Evolutionary conservation across 2,113 vertebrate species (phyloP), one percentile per base, ranked within the genome.

Genomic region (Orcinus orca): DNA sequence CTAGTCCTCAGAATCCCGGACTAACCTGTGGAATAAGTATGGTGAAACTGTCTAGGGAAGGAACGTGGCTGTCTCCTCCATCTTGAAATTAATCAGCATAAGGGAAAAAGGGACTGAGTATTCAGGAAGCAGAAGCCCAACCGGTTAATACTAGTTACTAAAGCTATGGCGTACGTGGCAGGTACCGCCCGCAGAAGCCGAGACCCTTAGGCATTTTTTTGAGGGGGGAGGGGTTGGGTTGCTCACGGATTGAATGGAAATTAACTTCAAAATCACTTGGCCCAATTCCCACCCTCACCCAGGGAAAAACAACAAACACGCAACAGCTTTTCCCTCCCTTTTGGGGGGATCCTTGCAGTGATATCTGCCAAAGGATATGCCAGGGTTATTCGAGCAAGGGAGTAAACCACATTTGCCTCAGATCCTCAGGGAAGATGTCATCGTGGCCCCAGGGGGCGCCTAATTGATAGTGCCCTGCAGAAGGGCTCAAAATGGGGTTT

Each of bases 61-160:
- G 97, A 98, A 98, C 97, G 98, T 98, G 97, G 97, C 97, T 97
- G 90, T 9, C 31, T 97, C 93, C 98, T 98, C 90, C 77, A 97
- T 94, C 77, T 76, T 96, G 96, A 98, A 98, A 98, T 95, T 97
- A 98, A 96, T 92, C 97, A 98, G 94, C 26, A 74, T 77, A 33
- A 90, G 95, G 1, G 3, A 82, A 67, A 98, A 82, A 63, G 68
- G 96, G 98, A 97, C 95, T 76, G 97, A 97, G 98, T 88, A 88
- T 97, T 96, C 97, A 97, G 97, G 98, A 98, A 97, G 94, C 98
- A 98, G 97, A 97, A 97, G 97, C 97, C 97, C 97, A 97, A 98
- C 97, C 98, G 97, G 98, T 97, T 98, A 97, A 97, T 98, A 98
- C 97, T 97, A 97, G 97, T 97, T 97, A 95, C 97, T 92, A 93